A percentile compares a stretch with the other conserved stretches of the same genome.
Conservation (phyloP, 2,888 invertebrate species). For the Aquatica leii region DNA sequence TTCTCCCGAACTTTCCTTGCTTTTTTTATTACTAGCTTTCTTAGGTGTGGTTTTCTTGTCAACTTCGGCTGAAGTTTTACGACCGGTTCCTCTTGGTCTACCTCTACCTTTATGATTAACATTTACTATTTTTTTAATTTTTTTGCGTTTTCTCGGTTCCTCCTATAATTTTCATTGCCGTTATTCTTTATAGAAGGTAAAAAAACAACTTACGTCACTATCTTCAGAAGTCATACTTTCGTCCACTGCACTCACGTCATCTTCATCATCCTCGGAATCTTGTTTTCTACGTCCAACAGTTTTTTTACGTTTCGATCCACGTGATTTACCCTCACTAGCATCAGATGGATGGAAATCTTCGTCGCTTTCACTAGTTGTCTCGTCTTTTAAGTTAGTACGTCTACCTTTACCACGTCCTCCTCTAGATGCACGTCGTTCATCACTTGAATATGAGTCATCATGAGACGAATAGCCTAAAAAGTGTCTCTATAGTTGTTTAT, state of each 20-base stretch:
- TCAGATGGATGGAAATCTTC: constrained; percentile 58
- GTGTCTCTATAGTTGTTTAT: neutral
- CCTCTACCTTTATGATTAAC: constrained; percentile 52
- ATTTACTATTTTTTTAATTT: constrained; percentile 47
- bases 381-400: constrained; percentile 59
- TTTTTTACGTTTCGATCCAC: constrained; percentile 52
- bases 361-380: constrained; percentile 59
- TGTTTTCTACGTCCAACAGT: constrained; percentile 44
- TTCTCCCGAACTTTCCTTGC: constrained; percentile 60
- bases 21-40: constrained; percentile 63
- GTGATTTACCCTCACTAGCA: constrained; percentile 54
- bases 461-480: constrained; percentile 58
- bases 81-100: constrained; percentile 48
- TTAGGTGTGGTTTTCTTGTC: constrained; percentile 55
- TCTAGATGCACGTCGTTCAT: constrained; percentile 54
- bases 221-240: constrained; percentile 52
- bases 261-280: constrained; percentile 53
- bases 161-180: constrained; percentile 44
- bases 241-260: constrained; percentile 52
- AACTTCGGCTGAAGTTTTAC: constrained; percentile 45
- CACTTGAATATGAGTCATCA: constrained; percentile 60
- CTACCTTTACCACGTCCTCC: constrained; percentile 57
- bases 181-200: neutral
- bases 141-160: constrained; percentile 54
- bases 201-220: constrained; percentile 48